These are phyloP conservation scores for Staurois parvus DNA, from an alignment of 2,797 vertebrate genomes.

Conservation along the genomic window DNA sequence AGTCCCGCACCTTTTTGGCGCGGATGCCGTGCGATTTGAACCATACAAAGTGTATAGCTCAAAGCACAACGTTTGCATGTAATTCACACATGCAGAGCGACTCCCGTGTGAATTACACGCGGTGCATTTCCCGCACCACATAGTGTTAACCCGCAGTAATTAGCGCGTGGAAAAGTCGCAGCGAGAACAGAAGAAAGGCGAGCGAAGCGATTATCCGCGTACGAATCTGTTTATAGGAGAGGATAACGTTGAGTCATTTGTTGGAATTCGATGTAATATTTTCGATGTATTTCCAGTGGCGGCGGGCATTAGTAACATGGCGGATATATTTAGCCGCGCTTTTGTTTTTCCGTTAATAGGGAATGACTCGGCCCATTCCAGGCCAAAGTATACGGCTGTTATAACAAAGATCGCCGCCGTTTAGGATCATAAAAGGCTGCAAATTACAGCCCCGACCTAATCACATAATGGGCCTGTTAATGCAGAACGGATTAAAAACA, in stretches of 20 bases:
- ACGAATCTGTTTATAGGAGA: slow-evolving; percentile 8
- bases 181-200: not conserved
- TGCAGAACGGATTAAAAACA: slow-evolving; percentile 24
- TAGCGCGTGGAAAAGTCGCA: too few species aligned
- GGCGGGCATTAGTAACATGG: slow-evolving; percentile 19
- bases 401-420: slow-evolving; percentile 47
- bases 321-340: slow-evolving; percentile 39
- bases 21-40: too few species aligned
- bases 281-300: slow-evolving; percentile 37
- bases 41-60: too few species aligned
- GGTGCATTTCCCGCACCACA: too few species aligned
- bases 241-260: slow-evolving; percentile 34
- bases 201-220: slow-evolving; percentile 3
- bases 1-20: too few species aligned
- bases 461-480: slow-evolving; percentile 49
- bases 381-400: slow-evolving; percentile 41
- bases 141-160: too few species aligned
- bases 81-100: too few species aligned
- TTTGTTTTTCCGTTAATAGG: slow-evolving; percentile 43
- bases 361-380: slow-evolving; percentile 46
- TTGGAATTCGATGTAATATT: slow-evolving; percentile 51
- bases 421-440: slow-evolving; percentile 56
- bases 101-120: too few species aligned
- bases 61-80: too few species aligned
- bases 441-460: slow-evolving; percentile 53